Percentiles rank a stretch among this genome's conserved stretches.
Conservation (phyloP, 2,797 vertebrate species). For the Clarias laeviceps region DNA sequence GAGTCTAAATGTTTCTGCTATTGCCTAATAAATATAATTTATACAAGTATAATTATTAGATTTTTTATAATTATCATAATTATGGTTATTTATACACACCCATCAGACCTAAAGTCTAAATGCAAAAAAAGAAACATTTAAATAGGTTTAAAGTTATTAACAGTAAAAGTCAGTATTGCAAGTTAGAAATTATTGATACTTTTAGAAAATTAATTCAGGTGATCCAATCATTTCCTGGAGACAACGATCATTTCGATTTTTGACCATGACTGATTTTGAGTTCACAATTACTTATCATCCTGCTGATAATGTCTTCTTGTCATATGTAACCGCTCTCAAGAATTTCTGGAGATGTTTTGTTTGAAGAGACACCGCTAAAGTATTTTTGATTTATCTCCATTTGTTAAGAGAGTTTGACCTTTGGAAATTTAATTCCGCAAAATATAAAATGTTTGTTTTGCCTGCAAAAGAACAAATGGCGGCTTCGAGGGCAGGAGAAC, state of each 20-base stretch:
- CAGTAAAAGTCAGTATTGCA: not conserved
- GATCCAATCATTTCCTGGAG: not conserved
- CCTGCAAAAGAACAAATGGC: slow-evolving; percentile 85
- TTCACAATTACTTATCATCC: slow-evolving; percentile 5
- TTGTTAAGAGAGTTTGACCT: slow-evolving; percentile 89
- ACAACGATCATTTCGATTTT: not conserved
- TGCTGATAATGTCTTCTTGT: slow-evolving; percentile 13
- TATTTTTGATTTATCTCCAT: slow-evolving; percentile 78
- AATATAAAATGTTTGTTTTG: slow-evolving; percentile 90
- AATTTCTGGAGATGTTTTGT: slow-evolving; percentile 36
- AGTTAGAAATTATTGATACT: not conserved
- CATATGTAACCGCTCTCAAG: not conserved
- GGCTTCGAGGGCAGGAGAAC: slow-evolving; percentile 83
- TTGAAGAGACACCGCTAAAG: slow-evolving; percentile 58
- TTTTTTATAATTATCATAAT: too few relatives aligned
- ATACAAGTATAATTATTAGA: too few relatives aligned
- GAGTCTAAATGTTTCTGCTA: not conserved
- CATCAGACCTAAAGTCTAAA: too few relatives aligned
- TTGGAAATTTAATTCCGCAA: slow-evolving; percentile 92
- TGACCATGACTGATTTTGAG: slow-evolving; percentile 23
- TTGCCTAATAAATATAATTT: not conserved
- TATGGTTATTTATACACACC: not conserved
- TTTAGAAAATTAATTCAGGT: not conserved
- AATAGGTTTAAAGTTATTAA: not conserved
- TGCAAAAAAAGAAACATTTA: not conserved